Percentiles rank a stretch among this genome's conserved stretches.
Conservation (phyloP, 2,888 invertebrate genomes). For the Xestobium rufovillosum region DNA sequence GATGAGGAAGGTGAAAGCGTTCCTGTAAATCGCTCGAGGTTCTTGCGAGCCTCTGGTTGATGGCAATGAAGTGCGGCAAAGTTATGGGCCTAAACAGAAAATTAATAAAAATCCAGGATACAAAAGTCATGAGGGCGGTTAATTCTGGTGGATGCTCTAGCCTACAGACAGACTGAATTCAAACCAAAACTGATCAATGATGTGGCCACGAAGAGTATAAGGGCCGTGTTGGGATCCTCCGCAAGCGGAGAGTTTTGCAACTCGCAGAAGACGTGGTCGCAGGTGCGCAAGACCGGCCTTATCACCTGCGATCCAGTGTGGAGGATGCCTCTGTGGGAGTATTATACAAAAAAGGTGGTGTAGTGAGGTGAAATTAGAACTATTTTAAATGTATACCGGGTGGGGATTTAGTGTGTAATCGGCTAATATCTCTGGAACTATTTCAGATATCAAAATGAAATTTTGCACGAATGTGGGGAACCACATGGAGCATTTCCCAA, state of each 20-base stretch:
- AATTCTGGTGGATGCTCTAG: constrained; percentile 37
- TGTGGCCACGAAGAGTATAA: constrained; percentile 56
- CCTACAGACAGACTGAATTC: constrained; percentile 43
- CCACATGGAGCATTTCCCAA: no score
- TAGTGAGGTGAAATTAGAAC: no score
- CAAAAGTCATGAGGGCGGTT: constrained; percentile 49
- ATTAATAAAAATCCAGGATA: constrained; percentile 54
- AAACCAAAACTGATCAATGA: constrained; percentile 58
- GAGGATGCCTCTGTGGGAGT: constrained; percentile 54
- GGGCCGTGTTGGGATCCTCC: constrained; percentile 47
- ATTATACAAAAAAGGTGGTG: constrained; percentile 46
- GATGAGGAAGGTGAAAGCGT: constrained; percentile 55
- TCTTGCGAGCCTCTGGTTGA: constrained; percentile 58
- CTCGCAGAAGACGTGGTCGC: constrained; percentile 46
- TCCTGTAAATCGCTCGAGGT: constrained; percentile 61
- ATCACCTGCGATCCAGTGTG: constrained; percentile 55
- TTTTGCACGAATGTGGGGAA: no score
- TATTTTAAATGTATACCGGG: no score
- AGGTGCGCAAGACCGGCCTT: constrained; percentile 46
- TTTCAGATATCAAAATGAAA: no score
- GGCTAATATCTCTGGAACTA: no score
- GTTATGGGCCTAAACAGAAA: constrained; percentile 50
- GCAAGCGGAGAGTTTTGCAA: constrained; percentile 51
- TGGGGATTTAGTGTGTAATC: no score
- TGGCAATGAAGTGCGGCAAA: constrained; percentile 48